Base-by-base conservation (phyloP, 2,797 vertebrate species). In the Malurus splendens region DNA sequence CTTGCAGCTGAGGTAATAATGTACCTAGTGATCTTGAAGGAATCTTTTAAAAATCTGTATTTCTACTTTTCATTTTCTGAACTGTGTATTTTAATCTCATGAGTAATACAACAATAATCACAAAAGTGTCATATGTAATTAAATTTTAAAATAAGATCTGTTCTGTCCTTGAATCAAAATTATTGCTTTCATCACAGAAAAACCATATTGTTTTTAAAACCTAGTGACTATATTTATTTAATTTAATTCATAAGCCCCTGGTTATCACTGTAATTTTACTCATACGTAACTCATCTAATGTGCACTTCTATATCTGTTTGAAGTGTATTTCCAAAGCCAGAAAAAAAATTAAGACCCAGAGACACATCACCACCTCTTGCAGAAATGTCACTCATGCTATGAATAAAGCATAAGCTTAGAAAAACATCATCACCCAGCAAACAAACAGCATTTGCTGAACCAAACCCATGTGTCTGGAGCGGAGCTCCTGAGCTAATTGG, bases 381-480 rank as follows among this genome's bases (percentile, higher is more conserved):
- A 91, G 70, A 92, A 90, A 72, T 67, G 60, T 56, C 89, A 86
- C 33, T 81, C 62, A 66, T 13, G 16, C 19, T 59, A 73, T 28
- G 59, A 89, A 93, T 90, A 82, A 89, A 91, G 66, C 36, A 48
- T 84, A 86, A 92, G n/a, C 72, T 85, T 87, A 85, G 73, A 54
- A 89, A 95, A 94, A 88, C 45, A 86, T 83, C 48, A 59, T 77
- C 92, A 94, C 52, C 41, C 47, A 75, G 62, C 75, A 90, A 84
- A 93, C 36, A 92, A 87, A 70, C 0, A 70, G 48, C 39, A 56
- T 68, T 78, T 87, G 41, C 60, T 75, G 80, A 93, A 82, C 38
- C 80, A 85, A 81, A 45, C 22, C 32, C 79, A 86, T 52, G 57
- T 85, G 89, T 81, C 71, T 91, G 85, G 89, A 93, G 68, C 28